Evolutionary conservation across 2,113 vertebrate species (phyloP), one percentile per base, ranked within the genome.

Genomic region (Emydocephalus ijimae): DNA sequence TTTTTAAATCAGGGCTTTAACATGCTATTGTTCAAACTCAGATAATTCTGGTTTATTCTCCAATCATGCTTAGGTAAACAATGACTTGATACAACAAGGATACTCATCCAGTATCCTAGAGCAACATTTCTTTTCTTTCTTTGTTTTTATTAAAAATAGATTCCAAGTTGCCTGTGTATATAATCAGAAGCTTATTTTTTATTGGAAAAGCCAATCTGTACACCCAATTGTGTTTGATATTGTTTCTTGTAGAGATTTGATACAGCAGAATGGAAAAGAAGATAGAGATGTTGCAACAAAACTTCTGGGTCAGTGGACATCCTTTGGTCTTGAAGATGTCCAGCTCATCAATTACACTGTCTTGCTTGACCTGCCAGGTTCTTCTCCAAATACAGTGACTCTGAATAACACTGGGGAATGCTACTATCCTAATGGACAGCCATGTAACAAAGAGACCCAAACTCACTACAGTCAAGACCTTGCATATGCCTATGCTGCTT

Each of bases 281-380:
- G 97, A 98, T 23, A 96, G 95, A 87, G 97, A 97, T 59, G 88
- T 97, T 93, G 98, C 98, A 89, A 94, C 96, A 95, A 96, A 97
- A 88, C 98, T 99, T 90, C 97, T 97, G 97, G 96, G 93, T 93
- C 98, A 97, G 34, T 99, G 99, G 99, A 96, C 95, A 81, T 98
- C 98, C 69, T 95, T 98, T 56, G 98, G 99, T 74, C 96, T 99
- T 94, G 98, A 98, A 87, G 98, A 98, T 39, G 96, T 98, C 92
- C 98, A 61, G 91, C 94, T 99, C 93, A 97, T 98, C 94, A 99
- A 99, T 98, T 98, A 99, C 95, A 98, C 98, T 0, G 98, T 98
- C 91, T 97, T 99, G 93, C 97, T 99, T 92, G 98, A 97, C 95
- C 96, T 98, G 29, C 98, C 99, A 0, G 97, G 98, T 92, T 96